Conservation (phyloP, 2,888 invertebrate genomes). For the Tetramorium bicarinatum region DNA sequence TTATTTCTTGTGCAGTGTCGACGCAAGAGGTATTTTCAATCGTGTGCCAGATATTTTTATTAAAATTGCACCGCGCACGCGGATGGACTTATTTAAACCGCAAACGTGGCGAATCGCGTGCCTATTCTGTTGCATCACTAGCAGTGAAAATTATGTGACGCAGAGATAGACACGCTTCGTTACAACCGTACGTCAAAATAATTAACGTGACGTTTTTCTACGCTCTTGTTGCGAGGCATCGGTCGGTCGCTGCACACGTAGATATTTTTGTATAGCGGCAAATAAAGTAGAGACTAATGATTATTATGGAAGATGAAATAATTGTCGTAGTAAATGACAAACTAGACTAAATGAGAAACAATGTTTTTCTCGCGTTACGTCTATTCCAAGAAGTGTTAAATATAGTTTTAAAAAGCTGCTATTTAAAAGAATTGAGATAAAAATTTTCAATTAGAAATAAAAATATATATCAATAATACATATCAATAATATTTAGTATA, state of each 20-base stretch:
- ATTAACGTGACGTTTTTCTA: conserved; percentile 44
- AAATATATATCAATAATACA: too few relatives aligned
- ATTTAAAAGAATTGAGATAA: background rate
- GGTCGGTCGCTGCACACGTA: background rate
- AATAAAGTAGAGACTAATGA: background rate
- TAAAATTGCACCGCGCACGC: conserved; percentile 23
- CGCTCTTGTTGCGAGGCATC: background rate
- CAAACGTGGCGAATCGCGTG: conserved; percentile 34
- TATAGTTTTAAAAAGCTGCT: background rate
- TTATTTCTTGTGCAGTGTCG: background rate
- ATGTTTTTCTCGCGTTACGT: background rate
- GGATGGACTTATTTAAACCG: conserved; percentile 16
- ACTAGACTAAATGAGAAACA: conserved; percentile 4
- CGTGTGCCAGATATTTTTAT: conserved; percentile 1
- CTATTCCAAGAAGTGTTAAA: background rate
- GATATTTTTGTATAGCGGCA: background rate
- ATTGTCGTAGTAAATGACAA: background rate
- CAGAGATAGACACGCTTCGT: conserved; percentile 57
- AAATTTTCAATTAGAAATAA: background rate
- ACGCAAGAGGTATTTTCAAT: background rate
- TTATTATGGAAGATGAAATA: background rate
- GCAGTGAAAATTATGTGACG: conserved; percentile 48
- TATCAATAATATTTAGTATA: too few relatives aligned
- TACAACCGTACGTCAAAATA: conserved; percentile 55
- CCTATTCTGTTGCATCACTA: conserved; percentile 46